A percentile compares a stretch with the other conserved stretches of the same genome.
These are phyloP conservation scores for Dione vanillae DNA, from an alignment of 2,888 invertebrate genomes.

Conservation along the genomic window DNA sequence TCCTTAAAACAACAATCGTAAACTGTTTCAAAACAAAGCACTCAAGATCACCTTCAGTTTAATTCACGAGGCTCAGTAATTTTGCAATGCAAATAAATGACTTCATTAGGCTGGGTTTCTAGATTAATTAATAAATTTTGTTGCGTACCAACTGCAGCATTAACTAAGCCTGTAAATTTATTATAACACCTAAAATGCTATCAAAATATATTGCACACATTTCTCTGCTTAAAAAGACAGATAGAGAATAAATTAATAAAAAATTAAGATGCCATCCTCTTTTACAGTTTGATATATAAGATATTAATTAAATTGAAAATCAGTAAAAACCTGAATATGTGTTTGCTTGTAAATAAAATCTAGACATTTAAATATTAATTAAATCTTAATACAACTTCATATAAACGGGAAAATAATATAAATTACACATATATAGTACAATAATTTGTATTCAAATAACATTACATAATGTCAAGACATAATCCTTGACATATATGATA, in stretches of 20 bases:
- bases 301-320: neutral
- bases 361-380: neutral
- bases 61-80: conserved; percentile 30
- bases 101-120: conserved; percentile 43
- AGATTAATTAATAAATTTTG: conserved; percentile 42
- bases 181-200: neutral
- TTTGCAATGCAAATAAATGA: conserved; percentile 48
- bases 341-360: too few species aligned
- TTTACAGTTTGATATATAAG: neutral
- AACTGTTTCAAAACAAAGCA: conserved; percentile 32
- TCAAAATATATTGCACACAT: too few species aligned
- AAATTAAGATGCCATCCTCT: neutral
- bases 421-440: too few species aligned
- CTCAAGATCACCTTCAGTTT: conserved; percentile 34
- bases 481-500: conserved; percentile 28
- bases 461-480: neutral
- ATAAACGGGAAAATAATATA: neutral
- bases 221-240: neutral
- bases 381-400: too few species aligned
- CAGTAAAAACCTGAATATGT: neutral
- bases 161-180: neutral
- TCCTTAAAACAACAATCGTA: neutral
- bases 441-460: neutral
- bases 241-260: neutral
- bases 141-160: neutral